Evolutionary conservation across 2,888 invertebrate genomes (phyloP), one percentile per base, ranked within the genome.

Genomic region (Pegoplata infirma): DNA sequence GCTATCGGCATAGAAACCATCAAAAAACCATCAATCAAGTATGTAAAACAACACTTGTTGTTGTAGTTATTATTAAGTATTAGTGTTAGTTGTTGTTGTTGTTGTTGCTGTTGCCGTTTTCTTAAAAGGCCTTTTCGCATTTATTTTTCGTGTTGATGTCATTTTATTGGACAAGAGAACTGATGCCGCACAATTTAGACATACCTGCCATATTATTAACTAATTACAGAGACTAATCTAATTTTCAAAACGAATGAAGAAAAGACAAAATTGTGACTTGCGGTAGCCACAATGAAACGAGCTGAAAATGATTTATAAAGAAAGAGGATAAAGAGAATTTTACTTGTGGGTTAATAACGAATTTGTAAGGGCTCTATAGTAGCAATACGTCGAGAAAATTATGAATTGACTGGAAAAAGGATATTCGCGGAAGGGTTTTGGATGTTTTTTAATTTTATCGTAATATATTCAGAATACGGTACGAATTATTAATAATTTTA

Each of bases 141-240:
- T 3, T 12, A 4, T 40, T n/a, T 21, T 21, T 12, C 32, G 14
- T 66, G 51, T 49, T 63, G 71, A 66, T 78, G 78, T 78, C 78
- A 78, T 78, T 78, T 71, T 49, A 63, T 49, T 66, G 53, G 64
- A 40, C 17, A 64, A 49, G 61, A 76, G 56, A 63, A 67, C 67
- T 68, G 63, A 64, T 80, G 82, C 73, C 73, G 76, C 67, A 76
- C 80, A 75, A 80, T 81, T 80, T 81, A 68, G 81, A 80, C 82
- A 80, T 80, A 80, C 80, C 86, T 86, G 87, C 86, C 87, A 87
- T 87, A 87, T 87, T 87, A 87, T 87, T 87, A 87, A 87, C 87
- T 87, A 87, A 87, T 87, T 87, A 87, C 87, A 85, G 84, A 85
- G 84, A 84, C 86, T 87, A 87, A 87, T 87, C 87, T 87, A 87